Conservation (phyloP, 2,113 vertebrate species). For the Bostrychus sinensis region DNA sequence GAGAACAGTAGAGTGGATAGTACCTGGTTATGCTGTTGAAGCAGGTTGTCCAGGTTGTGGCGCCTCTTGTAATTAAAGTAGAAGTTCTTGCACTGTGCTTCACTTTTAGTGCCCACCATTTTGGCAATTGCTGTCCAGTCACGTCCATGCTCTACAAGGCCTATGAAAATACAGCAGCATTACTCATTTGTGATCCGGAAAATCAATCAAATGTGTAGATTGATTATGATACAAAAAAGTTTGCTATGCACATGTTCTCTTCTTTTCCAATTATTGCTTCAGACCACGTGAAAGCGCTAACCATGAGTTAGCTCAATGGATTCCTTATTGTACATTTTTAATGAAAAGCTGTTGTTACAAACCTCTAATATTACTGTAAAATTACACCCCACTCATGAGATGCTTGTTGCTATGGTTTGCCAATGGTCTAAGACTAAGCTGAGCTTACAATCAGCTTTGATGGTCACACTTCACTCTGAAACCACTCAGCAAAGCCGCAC, state of each 20-base stretch:
- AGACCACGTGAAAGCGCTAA: background rate
- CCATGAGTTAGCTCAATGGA: background rate
- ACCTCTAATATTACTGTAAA: constrained; percentile 6
- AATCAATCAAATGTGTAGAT: background rate
- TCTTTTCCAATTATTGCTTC: constrained; percentile 9
- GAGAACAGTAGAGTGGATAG: background rate
- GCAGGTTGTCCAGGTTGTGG: constrained; percentile 95
- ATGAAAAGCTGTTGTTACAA: background rate
- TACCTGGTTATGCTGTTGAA: constrained; percentile 96
- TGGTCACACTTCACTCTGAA: constrained; percentile 33
- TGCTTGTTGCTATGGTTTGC: constrained; percentile 16
- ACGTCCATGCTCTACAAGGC: constrained; percentile 94
- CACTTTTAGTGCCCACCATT: constrained; percentile 98
- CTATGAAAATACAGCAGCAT: constrained; percentile 67
- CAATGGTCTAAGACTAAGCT: constrained; percentile 15
- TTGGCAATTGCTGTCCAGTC: constrained; percentile 98
- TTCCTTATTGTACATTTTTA: background rate
- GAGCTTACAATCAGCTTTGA: constrained; percentile 39
- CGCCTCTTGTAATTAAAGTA: constrained; percentile 99
- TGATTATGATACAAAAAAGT: no score
- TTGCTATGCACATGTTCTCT: background rate
- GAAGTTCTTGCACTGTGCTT: constrained; percentile 99
- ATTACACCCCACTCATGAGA: background rate
- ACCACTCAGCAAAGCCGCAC: constrained; percentile 18
- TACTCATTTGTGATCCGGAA: background rate